phyloP scores from a whole-genome alignment of 2,797 vertebrate genomes.

The Typhlichthys eigenmanni region DNA sequence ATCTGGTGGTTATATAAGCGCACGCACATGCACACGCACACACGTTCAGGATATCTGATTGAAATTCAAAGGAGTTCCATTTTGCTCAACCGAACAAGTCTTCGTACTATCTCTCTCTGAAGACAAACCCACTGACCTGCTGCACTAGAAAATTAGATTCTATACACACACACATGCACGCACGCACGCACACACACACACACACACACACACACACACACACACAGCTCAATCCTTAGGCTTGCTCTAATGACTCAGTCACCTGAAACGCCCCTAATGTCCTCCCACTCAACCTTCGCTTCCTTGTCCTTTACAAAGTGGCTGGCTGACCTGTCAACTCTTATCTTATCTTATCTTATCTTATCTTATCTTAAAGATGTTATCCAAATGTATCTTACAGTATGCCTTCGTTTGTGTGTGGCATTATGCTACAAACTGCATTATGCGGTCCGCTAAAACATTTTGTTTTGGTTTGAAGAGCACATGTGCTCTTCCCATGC shows the following conservation, averaged over 20 bases:
- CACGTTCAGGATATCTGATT: slow-evolving; percentile 6
- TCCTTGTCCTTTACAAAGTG: too few species aligned
- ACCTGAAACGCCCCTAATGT: background rate
- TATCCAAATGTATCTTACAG: too few species aligned
- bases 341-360: too few species aligned
- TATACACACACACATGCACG: background rate
- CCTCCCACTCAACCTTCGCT: background rate
- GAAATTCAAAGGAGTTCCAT: slow-evolving; percentile 21
- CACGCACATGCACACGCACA: too few species aligned
- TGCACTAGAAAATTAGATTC: slow-evolving; percentile 4
- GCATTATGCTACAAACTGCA: too few species aligned
- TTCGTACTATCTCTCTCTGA: background rate
- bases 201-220: slow-evolving; percentile 4
- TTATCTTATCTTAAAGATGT: too few species aligned
- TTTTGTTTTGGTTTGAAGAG: too few species aligned
- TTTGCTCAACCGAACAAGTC: slow-evolving; percentile 3
- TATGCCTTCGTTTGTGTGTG: too few species aligned
- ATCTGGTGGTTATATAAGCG: slow-evolving; percentile 8
- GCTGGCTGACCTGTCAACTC: too few species aligned
- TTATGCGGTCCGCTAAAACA: too few species aligned
- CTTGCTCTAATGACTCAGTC: slow-evolving; percentile 15
- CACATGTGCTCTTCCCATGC: too few species aligned
- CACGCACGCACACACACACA: background rate
- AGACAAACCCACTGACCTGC: slow-evolving; percentile 4
- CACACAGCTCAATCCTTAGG: slow-evolving; percentile 10